Evolutionary conservation across 2,113 vertebrate species (phyloP).

Genomic region (Calonectris borealis): DNA sequence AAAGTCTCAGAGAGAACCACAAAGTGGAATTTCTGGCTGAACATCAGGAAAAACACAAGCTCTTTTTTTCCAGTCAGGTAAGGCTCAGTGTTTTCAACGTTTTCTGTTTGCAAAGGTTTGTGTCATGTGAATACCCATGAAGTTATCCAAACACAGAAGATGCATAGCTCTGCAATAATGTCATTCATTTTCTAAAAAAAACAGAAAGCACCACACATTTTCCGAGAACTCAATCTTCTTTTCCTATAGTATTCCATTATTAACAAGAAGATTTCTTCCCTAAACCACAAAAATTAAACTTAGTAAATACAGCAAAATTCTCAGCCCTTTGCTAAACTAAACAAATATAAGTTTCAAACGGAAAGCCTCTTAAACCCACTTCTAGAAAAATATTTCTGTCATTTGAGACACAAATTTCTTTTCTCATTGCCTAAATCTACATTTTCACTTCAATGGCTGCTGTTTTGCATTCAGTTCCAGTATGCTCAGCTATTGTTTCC

Average conservation of each 20-base stretch:
- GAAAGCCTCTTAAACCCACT: background rate
- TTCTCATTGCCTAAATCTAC: background rate
- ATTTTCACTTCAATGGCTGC: background rate
- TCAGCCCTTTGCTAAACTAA: background rate
- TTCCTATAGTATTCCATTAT: background rate
- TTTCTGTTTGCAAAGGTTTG: background rate
- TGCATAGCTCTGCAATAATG: background rate
- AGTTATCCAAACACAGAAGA: background rate
- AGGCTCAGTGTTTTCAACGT: background rate
- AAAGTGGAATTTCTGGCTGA: background rate
- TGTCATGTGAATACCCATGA: background rate
- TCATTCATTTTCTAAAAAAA: background rate
- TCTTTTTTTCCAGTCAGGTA: background rate
- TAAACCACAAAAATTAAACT: slow-evolving; percentile 9
- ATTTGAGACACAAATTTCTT: background rate
- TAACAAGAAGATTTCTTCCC: background rate
- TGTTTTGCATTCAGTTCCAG: slow-evolving; percentile 7
- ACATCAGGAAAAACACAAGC: background rate
- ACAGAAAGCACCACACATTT: background rate
- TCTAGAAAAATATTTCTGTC: background rate
- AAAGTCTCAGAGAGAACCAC: background rate
- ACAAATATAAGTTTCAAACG: background rate
- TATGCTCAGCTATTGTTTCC: background rate
- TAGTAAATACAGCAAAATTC: background rate
- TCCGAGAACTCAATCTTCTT: background rate